These are phyloP conservation scores for Callyntrura guangdongensis DNA, from an alignment of 2,888 invertebrate species.

Conservation along the genomic window DNA sequence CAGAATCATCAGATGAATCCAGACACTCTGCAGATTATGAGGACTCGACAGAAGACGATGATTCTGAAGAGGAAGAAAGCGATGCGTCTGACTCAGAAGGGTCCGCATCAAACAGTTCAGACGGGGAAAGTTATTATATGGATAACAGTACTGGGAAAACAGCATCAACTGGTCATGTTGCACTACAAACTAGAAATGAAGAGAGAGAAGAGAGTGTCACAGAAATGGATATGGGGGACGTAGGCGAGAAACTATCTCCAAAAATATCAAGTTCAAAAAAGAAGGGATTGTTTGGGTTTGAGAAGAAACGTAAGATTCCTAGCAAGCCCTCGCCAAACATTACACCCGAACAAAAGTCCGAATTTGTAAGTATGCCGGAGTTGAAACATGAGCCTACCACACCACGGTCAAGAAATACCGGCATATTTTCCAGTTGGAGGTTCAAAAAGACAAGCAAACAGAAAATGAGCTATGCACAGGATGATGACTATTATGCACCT, in stretches of 20 bases:
- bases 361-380: constrained; percentile 13
- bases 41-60: constrained; percentile 25
- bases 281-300: constrained; percentile 65
- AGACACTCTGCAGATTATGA: constrained; percentile 10
- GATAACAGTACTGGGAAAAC: neutral
- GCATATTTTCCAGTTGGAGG: constrained; percentile 44
- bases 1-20: constrained; percentile 47
- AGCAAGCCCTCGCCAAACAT: constrained; percentile 13
- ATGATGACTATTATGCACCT: constrained; percentile 1
- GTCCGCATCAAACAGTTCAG: neutral
- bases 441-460: constrained; percentile 31
- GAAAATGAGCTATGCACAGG: neutral
- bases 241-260: constrained; percentile 59
- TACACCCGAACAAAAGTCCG: constrained; percentile 9
- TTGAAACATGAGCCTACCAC: neutral
- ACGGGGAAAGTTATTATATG: constrained; percentile 17
- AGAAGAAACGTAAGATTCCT: constrained; percentile 43
- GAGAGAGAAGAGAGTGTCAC: neutral
- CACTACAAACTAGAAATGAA: neutral
- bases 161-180: neutral
- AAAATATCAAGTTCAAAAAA: constrained; percentile 58
- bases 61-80: constrained; percentile 7
- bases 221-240: too few relatives aligned
- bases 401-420: constrained; percentile 30
- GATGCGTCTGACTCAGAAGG: constrained; percentile 27